Evolutionary conservation across 2,113 vertebrate genomes (phyloP), one percentile per base, ranked within the genome.

Genomic region (Trinectes maculatus): DNA sequence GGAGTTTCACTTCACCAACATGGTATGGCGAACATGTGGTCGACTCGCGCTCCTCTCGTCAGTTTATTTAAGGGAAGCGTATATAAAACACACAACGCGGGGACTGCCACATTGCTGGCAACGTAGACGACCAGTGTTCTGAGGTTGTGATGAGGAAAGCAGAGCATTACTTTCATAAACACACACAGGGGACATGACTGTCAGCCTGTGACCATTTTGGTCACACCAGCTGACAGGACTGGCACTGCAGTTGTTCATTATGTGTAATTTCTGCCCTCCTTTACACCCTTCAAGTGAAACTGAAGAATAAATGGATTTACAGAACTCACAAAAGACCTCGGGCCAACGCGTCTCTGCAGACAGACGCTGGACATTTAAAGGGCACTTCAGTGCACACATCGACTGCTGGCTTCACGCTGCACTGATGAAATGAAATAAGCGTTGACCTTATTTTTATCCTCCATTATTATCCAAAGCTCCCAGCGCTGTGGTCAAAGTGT

Each of bases 11-110:
- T 57, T 85, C 80, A n/a, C 78, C 80, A 86, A 84, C 78, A 84
- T 37, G 71, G 83, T 74, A 70, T 71, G 53, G 74, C 83, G 86
- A 90, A 85, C 83, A 86, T 85, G 85, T 89, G 85, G 87, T 63
- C 46, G 65, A 71, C 80, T 79, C 49, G 75, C 69, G 26, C 82
- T 83, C 70, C 83, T 80, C 60, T 81, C 63, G 76, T 90, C 80
- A 58, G 85, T 90, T 91, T 92, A 92, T 93, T 92, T 92, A 91
- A 87, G 85, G 88, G 87, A 81, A 67, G 76, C 63, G 21, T 83
- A 79, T 87, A 89, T 87, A 87, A 91, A 91, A 91, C 81, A 85
- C 81, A 74, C 79, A 76, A 75, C 76, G 73, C 70, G 9, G 59
- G 59, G 58, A 76, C 79, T 77, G 79, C 87, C 85, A 77, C 90